These are phyloP conservation scores for Brachionus paranguensis DNA, from an alignment of 1,140 invertebrate genomes.

Conservation along the genomic window DNA sequence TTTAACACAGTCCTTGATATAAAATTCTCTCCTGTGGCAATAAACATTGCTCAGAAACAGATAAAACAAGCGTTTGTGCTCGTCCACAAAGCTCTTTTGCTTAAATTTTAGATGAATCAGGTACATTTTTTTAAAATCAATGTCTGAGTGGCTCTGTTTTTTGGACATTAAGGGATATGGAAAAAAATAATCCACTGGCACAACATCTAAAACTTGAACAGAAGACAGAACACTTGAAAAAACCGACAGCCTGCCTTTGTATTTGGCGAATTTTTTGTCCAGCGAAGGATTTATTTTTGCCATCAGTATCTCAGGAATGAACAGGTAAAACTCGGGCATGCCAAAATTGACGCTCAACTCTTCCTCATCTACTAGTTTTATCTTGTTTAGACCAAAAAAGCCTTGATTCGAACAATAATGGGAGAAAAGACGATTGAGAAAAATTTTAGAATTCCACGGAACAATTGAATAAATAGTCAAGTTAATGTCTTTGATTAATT, in stretches of 20 bases:
- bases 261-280: background rate
- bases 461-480: constrained; percentile 2
- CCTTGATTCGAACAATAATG: background rate
- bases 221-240: background rate
- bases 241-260: background rate
- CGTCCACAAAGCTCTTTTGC: background rate
- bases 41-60: background rate
- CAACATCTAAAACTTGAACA: background rate
- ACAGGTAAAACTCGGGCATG: background rate
- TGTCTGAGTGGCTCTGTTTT: background rate
- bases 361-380: background rate
- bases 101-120: constrained; percentile 8
- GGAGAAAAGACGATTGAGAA: background rate
- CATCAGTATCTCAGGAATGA: background rate
- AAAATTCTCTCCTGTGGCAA: background rate
- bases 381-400: background rate
- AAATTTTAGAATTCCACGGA: constrained; percentile 30
- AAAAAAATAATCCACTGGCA: background rate
- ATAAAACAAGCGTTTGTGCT: constrained; percentile 16
- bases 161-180: constrained; percentile 32
- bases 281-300: constrained; percentile 4
- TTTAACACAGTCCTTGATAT: constrained; percentile 2
- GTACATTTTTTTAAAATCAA: constrained; percentile 27
- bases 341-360: background rate
- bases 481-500: background rate